phyloP scores from a whole-genome alignment of 2,113 vertebrate genomes.

The Urocitellus parryii region DNA sequence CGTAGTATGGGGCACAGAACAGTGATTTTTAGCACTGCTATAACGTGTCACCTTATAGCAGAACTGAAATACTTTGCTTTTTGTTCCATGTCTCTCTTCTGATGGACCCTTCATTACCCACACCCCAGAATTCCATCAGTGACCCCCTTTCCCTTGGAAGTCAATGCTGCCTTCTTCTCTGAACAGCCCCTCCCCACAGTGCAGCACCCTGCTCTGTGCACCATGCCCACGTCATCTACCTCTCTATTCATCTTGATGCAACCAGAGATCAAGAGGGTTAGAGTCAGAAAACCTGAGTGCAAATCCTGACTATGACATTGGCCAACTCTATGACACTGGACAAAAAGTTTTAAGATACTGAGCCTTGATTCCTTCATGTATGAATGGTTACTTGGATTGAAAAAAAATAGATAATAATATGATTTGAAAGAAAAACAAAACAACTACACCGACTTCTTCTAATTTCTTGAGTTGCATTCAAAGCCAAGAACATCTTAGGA shows the following conservation, averaged over 20 bases:
- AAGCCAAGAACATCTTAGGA: background rate
- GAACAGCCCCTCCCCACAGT: accelerated
- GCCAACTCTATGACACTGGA: background rate
- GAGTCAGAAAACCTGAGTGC: background rate
- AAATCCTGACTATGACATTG: background rate
- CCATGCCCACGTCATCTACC: accelerated
- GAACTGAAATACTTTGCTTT: background rate
- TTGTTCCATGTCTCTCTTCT: background rate
- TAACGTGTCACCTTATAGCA: accelerated
- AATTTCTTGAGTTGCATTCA: background rate
- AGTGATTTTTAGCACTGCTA: background rate
- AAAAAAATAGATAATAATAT: background rate
- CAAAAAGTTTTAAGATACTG: background rate
- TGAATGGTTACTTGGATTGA: background rate
- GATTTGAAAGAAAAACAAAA: background rate
- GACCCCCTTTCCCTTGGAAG: background rate
- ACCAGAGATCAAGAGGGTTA: background rate
- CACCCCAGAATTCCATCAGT: background rate
- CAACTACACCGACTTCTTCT: background rate
- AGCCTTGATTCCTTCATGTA: background rate
- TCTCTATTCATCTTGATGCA: background rate
- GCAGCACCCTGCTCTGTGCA: background rate
- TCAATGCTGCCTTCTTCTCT: background rate
- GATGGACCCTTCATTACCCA: background rate
- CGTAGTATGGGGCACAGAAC: accelerated